Conservation (phyloP, 1,140 invertebrate species). For the Lepidotrigona ventralis region DNA sequence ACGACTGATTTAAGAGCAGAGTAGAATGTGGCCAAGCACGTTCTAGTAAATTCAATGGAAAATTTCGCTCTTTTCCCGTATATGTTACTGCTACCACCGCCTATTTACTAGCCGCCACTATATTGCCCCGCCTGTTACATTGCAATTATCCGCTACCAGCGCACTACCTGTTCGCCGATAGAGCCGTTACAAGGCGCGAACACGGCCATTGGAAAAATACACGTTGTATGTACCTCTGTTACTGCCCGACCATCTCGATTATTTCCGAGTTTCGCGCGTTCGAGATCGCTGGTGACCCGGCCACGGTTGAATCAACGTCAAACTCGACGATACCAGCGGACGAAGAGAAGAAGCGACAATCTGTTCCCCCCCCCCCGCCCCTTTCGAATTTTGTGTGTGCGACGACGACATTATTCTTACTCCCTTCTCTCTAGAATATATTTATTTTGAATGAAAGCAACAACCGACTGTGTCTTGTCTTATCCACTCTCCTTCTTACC, state of each 20-base stretch:
- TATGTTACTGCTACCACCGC: constrained; percentile 21
- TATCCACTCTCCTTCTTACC: neutral
- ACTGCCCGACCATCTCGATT: neutral
- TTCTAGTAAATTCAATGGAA: constrained; percentile 7
- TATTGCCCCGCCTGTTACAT: constrained; percentile 29
- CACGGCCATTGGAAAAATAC: constrained; percentile 16
- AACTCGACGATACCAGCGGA: neutral
- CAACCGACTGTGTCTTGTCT: neutral
- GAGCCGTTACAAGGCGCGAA: constrained; percentile 39
- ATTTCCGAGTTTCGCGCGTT: neutral
- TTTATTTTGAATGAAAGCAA: constrained; percentile 31
- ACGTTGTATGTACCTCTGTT: neutral
- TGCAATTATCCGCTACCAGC: constrained; percentile 36
- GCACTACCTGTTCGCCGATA: constrained; percentile 9
- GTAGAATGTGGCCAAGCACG: neutral
- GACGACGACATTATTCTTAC: constrained; percentile 1
- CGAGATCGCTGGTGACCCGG: constrained; percentile 12
- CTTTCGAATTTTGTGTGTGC: neutral
- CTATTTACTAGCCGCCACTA: neutral
- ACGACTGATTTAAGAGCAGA: neutral
- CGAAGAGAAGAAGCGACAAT: neutral
- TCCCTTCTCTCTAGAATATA: constrained; percentile 20
- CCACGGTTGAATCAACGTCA: too few species aligned
- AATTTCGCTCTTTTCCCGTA: neutral
- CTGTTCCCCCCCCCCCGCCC: neutral